Conservation (phyloP, 2,113 vertebrate species). For the Microcebus tavaratra region DNA sequence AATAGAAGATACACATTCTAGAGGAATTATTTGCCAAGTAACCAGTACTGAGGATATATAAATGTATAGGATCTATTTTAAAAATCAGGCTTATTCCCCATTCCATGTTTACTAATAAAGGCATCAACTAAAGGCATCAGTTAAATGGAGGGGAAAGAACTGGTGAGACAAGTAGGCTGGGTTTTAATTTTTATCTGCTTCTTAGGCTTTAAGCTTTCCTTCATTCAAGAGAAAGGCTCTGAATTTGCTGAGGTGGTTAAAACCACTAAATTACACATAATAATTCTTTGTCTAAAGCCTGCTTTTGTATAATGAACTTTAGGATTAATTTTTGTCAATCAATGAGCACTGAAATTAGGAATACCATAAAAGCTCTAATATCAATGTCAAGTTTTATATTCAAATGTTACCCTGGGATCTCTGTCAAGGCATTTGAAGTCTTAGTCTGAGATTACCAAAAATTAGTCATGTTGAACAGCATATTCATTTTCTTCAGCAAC, state of each 20-base stretch:
- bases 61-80: neutral
- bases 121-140: neutral
- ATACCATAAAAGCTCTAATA: slow-evolving; percentile 11
- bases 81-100: neutral
- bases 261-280: neutral
- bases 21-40: neutral
- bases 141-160: neutral
- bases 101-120: neutral
- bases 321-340: neutral
- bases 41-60: neutral
- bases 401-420: slow-evolving; percentile 2
- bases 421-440: neutral
- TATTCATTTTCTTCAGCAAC: slow-evolving; percentile 88
- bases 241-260: neutral
- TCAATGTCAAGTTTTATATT: slow-evolving; percentile 38
- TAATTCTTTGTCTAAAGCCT: neutral
- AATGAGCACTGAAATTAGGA: neutral
- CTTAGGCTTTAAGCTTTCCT: neutral
- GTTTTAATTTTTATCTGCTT: neutral
- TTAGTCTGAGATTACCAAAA: slow-evolving; percentile 17
- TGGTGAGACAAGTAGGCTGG: neutral
- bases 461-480: slow-evolving; percentile 74
- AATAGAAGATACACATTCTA: neutral
- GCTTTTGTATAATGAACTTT: neutral
- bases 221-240: neutral